Percentiles rank a stretch among this genome's conserved stretches.
Conservation (phyloP, 2,113 vertebrate genomes). For the Micronisus gabar region DNA sequence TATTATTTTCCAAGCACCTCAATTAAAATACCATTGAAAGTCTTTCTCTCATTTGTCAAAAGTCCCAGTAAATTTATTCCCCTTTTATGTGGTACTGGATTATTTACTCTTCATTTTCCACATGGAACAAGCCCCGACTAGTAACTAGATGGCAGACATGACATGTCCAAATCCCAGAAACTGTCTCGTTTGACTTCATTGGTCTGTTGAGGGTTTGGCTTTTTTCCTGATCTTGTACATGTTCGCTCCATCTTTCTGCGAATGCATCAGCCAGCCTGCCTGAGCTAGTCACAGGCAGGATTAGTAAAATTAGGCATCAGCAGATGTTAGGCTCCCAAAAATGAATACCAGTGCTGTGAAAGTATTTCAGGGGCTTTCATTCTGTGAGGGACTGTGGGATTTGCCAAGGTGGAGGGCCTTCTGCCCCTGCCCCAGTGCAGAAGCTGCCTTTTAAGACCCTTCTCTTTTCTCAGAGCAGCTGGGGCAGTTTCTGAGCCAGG, state of each 20-base stretch:
- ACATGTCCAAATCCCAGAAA: slow-evolving; percentile 43
- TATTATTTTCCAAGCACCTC: slow-evolving; percentile 24
- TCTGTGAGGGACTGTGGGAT: neutral
- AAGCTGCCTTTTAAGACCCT: neutral
- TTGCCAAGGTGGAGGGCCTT: neutral
- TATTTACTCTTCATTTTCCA: slow-evolving; percentile 58
- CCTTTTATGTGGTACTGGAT: slow-evolving; percentile 49
- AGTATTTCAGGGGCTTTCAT: neutral
- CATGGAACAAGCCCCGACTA: slow-evolving; percentile 31
- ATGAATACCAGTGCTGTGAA: neutral
- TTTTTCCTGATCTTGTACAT: slow-evolving; percentile 29
- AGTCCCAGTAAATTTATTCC: slow-evolving; percentile 13
- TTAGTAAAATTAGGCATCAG: neutral
- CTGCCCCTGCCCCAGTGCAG: neutral
- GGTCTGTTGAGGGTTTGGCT: slow-evolving; percentile 32
- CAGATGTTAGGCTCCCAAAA: neutral
- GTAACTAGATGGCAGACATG: slow-evolving; percentile 46
- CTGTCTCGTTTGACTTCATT: neutral
- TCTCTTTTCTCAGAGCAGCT: neutral
- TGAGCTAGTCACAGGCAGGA: slow-evolving; percentile 39
- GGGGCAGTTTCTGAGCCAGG: neutral
- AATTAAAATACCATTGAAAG: slow-evolving; percentile 6
- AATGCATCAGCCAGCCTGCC: slow-evolving; percentile 51
- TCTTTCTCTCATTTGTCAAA: slow-evolving; percentile 24
- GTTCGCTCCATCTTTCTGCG: slow-evolving; percentile 24